Conservation (phyloP, 2,888 invertebrate genomes). For the Lordiphosa fenestrarum region DNA sequence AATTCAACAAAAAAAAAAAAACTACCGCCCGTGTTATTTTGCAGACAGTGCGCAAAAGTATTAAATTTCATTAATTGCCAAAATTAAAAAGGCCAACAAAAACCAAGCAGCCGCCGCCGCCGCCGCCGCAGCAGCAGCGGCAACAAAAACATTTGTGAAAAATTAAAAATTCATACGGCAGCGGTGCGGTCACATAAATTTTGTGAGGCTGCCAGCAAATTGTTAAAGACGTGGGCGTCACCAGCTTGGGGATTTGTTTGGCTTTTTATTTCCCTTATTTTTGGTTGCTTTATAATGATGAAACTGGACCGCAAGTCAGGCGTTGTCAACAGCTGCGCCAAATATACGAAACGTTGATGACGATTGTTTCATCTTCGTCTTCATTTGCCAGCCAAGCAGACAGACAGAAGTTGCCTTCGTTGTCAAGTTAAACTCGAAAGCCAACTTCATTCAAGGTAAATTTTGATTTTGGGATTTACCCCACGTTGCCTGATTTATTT, state of each 20-base stretch:
- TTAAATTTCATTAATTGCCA: constrained; percentile 78
- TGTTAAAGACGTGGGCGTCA: constrained; percentile 41
- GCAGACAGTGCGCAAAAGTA: constrained; percentile 63
- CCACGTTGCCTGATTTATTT: constrained; percentile 57
- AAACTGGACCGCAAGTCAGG: constrained; percentile 60
- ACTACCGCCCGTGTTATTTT: background rate
- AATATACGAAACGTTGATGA: constrained; percentile 20
- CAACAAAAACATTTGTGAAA: constrained; percentile 45
- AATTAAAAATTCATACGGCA: constrained; percentile 72
- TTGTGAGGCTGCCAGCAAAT: constrained; percentile 35
- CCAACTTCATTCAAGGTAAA: constrained; percentile 39
- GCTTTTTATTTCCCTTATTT: constrained; percentile 14
- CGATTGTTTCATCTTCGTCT: constrained; percentile 20
- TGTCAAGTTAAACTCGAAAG: constrained; percentile 41
- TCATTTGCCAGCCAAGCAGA: constrained; percentile 18
- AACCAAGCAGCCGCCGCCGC: constrained; percentile 13
- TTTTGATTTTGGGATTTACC: constrained; percentile 9
- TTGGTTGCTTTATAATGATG: constrained; percentile 31
- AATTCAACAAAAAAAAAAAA: background rate
- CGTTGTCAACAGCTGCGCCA: constrained; percentile 56
- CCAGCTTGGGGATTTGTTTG: constrained; percentile 19
- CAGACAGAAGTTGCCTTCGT: constrained; percentile 57
- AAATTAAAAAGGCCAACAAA: constrained; percentile 43
- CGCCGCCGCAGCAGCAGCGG: constrained; percentile 15
- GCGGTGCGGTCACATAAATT: constrained; percentile 71